Evolutionary conservation across 1,140 invertebrate genomes (phyloP).

Genomic region (Trichonephila inaurata): DNA sequence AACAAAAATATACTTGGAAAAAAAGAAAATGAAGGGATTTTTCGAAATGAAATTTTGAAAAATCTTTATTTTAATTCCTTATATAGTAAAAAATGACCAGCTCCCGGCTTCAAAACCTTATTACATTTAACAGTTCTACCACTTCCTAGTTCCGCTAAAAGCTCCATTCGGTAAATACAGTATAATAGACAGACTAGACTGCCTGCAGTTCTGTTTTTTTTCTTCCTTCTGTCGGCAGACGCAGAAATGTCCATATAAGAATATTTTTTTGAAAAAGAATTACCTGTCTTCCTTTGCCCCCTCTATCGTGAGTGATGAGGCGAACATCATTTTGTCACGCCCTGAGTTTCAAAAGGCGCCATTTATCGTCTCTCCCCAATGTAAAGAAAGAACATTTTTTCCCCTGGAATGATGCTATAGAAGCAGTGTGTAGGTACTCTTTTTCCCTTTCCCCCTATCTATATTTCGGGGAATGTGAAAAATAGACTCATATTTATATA

Average conservation of each 20-base stretch:
- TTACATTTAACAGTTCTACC: too few species aligned
- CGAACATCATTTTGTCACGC: conserved; percentile 30
- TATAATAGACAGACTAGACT: too few species aligned
- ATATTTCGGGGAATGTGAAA: background rate
- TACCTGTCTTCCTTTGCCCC: background rate
- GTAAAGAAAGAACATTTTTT: background rate
- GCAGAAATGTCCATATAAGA: background rate
- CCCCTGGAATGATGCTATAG: background rate
- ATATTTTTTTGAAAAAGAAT: background rate
- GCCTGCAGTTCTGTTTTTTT: too few species aligned
- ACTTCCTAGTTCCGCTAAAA: too few species aligned
- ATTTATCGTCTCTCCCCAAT: background rate
- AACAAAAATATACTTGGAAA: too few species aligned
- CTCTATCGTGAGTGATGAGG: background rate
- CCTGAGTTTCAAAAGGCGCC: conserved; percentile 4
- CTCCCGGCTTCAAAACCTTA: too few species aligned
- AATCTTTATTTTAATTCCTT: too few species aligned
- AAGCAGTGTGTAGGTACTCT: background rate
- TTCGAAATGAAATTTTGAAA: too few species aligned
- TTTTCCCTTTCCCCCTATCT: too few species aligned
- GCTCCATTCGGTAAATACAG: too few species aligned
- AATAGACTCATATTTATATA: background rate
- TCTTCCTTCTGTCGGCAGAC: background rate
- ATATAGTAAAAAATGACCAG: too few species aligned
- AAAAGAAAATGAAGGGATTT: too few species aligned